Evolutionary conservation across 2,888 invertebrate species (phyloP), one percentile per base, ranked within the genome.

Genomic region (Drosophila nigritarsus): DNA sequence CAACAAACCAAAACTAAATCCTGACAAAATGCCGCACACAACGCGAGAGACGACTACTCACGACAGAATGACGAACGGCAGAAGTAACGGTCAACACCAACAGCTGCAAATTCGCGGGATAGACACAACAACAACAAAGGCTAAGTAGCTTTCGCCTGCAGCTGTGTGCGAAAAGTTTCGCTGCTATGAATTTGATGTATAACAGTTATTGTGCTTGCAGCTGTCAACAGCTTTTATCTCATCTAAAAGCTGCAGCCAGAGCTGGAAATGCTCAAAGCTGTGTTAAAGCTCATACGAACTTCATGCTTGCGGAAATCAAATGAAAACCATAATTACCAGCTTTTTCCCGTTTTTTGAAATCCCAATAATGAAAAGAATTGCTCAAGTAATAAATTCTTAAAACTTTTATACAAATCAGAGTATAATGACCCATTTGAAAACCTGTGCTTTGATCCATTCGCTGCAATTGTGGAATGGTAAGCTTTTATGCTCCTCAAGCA

Each of bases 81-180:
- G 56, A 62, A 71, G 73, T 73, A 80, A 70, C 65, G 66, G 60
- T 64, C 66, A 71, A 75, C 76, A 80, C 83, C 67, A 86, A 78
- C 86, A 83, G 83, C 83, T 80, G 84, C 76, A 76, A 68, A 56
- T 60, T 73, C 87, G 83, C 83, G 83, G 56, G 51, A 61, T 66
- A 66, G 53, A 58, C 27, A 53, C 51, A 51, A 62, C 58, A 65
- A 49, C 29, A 29, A 29, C 29, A 29, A 29, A 0, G 29, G 6
- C 29, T 29, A 29, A 6, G 6, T 6, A 29, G 29, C 29, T 29
- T 29, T 29, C 29, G 29, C 29, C 6, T 78, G 80, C 83, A 83
- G 78, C 83, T 82, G 85, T 82, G 78, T 55, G 65, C 40, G 50
- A 78, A 66, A 77, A 70, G 65, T 69, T 29, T 13, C 27, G 13